phyloP scores from a whole-genome alignment of 1,140 invertebrate species.

The Tetraneura akinire region DNA sequence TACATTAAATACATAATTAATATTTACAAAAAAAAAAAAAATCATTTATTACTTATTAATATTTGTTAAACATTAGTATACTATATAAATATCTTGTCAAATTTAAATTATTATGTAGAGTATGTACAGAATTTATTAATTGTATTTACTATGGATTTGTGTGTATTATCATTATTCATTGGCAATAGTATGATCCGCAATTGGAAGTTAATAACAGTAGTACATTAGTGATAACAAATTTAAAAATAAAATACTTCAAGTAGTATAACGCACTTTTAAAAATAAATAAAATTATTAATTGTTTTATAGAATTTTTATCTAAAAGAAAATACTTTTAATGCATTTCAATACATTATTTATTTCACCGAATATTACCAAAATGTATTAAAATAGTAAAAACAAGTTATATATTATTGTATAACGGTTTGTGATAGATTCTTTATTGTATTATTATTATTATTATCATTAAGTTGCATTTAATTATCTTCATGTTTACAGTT shows the following conservation, averaged over 20 bases:
- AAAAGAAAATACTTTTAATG: neutral
- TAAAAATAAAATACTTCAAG: neutral
- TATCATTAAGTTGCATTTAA: constrained; percentile 39
- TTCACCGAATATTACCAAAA: constrained; percentile 30
- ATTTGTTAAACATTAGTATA: constrained; percentile 7
- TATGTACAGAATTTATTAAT: neutral
- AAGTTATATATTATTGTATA: constrained; percentile 33
- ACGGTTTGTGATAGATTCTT: constrained; percentile 8
- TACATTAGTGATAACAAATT: neutral
- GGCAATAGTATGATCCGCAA: neutral
- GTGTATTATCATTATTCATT: neutral
- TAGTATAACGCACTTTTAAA: neutral
- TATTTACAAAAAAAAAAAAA: neutral
- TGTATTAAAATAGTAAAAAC: constrained; percentile 26
- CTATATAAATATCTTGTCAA: neutral
- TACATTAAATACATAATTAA: neutral
- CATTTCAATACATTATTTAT: constrained; percentile 24
- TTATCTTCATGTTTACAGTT: constrained; percentile 5
- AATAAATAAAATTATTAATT: neutral
- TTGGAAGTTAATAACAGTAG: neutral
- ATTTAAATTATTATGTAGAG: neutral
- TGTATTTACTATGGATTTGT: constrained; percentile 7
- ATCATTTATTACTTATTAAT: neutral
- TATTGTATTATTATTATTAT: constrained; percentile 39
- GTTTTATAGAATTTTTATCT: neutral